Evolutionary conservation across 2,113 vertebrate genomes (phyloP).

Genomic region (Pedetes capensis): DNA sequence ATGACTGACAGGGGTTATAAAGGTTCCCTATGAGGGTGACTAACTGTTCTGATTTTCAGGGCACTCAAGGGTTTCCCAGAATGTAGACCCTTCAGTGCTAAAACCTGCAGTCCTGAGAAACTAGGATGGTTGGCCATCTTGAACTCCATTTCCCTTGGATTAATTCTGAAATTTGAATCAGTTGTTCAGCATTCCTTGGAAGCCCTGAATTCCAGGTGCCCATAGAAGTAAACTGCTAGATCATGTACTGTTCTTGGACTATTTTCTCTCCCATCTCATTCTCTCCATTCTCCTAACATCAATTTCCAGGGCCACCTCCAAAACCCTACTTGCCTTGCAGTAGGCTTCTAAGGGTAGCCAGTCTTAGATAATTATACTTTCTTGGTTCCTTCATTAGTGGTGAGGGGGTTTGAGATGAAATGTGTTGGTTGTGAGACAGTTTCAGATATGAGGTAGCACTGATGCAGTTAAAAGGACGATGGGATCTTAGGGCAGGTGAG

Average conservation of each 20-base stretch:
- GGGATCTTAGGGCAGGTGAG: background rate
- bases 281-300: background rate
- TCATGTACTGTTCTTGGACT: background rate
- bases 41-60: background rate
- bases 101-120: background rate
- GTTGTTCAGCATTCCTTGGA: background rate
- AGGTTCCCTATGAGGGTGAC: accelerated
- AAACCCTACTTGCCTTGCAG: background rate
- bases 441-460: background rate
- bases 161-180: background rate
- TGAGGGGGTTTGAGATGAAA: background rate
- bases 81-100: background rate
- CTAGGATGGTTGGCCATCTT: background rate
- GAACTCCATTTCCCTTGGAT: background rate
- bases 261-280: background rate
- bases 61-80: background rate
- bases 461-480: background rate
- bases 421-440: background rate
- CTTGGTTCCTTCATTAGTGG: background rate
- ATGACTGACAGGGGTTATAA: background rate
- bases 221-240: background rate
- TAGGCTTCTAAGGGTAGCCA: background rate
- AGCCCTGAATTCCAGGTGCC: background rate
- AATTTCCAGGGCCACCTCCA: background rate
- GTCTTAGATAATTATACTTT: background rate